Percentiles rank a stretch among this genome's conserved stretches.
phyloP scores from a whole-genome alignment of 2,888 invertebrate species.

The Cosmorhoe ocellata region DNA sequence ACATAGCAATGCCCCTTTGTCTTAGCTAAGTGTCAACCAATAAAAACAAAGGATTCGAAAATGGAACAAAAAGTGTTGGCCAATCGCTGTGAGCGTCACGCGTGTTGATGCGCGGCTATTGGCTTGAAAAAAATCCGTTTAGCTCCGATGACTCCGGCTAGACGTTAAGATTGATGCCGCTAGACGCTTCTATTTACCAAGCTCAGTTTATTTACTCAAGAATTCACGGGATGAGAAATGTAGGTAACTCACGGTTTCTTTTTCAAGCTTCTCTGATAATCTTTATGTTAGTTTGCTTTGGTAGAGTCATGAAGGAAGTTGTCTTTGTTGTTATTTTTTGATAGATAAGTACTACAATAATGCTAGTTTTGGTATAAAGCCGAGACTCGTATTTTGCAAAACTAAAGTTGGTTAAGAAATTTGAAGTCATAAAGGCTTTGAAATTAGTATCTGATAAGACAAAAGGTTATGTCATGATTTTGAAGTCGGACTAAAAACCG shows the following conservation, averaged over 20 bases:
- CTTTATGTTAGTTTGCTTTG: too few species aligned
- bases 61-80: constrained; percentile 80
- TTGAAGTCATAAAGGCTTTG: too few species aligned
- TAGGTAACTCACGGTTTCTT: constrained; percentile 2
- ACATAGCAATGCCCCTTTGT: constrained; percentile 77
- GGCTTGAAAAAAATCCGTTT: constrained; percentile 81
- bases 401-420: too few species aligned
- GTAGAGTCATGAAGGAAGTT: too few species aligned
- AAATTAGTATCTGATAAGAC: too few species aligned
- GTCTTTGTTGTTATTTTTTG: too few species aligned
- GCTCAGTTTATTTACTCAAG: constrained; percentile 50
- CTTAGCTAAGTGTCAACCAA: constrained; percentile 83
- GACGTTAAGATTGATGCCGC: constrained; percentile 74
- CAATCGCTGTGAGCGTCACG: constrained; percentile 77
- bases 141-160: constrained; percentile 76
- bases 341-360: too few species aligned
- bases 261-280: neutral
- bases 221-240: constrained; percentile 24
- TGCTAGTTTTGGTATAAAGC: too few species aligned
- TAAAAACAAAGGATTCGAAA: constrained; percentile 82
- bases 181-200: constrained; percentile 58
- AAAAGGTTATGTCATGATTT: too few species aligned
- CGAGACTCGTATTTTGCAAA: too few species aligned
- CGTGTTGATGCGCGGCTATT: constrained; percentile 80
- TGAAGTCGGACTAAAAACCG: too few species aligned